These are phyloP conservation scores for Odontamblyopus rebecca DNA, from an alignment of 2,797 vertebrate genomes.

Conservation along the genomic window DNA sequence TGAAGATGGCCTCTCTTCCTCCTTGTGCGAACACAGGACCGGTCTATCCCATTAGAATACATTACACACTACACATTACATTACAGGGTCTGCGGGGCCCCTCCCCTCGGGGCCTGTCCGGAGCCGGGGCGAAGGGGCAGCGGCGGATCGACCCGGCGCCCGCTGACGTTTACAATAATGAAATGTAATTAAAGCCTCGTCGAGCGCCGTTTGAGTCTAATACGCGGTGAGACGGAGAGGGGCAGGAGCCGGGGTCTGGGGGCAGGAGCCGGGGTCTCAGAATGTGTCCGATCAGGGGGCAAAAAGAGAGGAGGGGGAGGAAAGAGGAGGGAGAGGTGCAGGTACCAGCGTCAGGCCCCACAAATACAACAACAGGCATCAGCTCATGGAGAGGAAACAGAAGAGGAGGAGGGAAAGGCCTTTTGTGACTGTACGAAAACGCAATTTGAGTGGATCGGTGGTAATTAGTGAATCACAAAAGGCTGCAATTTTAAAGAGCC, in stretches of 20 bases:
- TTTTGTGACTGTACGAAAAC: too few species aligned
- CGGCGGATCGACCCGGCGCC: slow-evolving; percentile 57
- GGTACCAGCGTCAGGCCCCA: slow-evolving; percentile 72
- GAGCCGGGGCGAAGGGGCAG: slow-evolving; percentile 60
- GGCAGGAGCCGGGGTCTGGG: slow-evolving; percentile 51
- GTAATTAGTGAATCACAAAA: too few species aligned
- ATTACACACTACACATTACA: slow-evolving; percentile 52
- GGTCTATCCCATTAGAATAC: slow-evolving; percentile 65
- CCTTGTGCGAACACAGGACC: neutral
- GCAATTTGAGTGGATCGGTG: too few species aligned
- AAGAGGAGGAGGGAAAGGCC: too few species aligned
- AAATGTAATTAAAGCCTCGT: slow-evolving; percentile 81
- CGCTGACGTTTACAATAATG: slow-evolving; percentile 86
- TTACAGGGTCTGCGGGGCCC: slow-evolving; percentile 57
- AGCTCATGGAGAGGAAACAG: slow-evolving; percentile 54
- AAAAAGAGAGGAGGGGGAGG: neutral
- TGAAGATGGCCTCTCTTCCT: neutral
- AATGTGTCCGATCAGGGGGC: slow-evolving; percentile 63
- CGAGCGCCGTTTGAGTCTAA: slow-evolving; percentile 75
- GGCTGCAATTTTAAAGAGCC: too few species aligned
- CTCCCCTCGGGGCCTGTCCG: slow-evolving; percentile 61
- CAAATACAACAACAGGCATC: slow-evolving; percentile 65
- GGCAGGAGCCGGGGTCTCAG: slow-evolving; percentile 40
- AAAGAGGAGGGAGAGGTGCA: slow-evolving; percentile 45
- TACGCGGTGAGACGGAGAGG: slow-evolving; percentile 73